These are phyloP conservation scores for Tachystola acroxantha DNA, from an alignment of 2,888 invertebrate species.

Conservation along the genomic window DNA sequence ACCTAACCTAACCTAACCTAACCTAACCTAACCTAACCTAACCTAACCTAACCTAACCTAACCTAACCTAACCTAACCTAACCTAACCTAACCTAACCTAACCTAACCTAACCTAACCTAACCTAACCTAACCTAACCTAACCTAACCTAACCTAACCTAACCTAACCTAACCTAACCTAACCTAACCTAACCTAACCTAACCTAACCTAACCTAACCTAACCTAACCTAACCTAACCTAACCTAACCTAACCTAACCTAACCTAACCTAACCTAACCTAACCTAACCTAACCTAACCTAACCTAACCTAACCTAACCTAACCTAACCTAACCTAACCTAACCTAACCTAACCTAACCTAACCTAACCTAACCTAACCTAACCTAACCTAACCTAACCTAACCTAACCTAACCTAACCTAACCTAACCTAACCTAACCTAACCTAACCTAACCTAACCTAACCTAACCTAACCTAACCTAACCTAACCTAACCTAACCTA, in stretches of 20 bases:
- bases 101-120: background rate
- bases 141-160: background rate
- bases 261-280: constrained; percentile 10
- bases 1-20: background rate
- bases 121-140: background rate
- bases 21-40: background rate
- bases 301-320: constrained; percentile 11
- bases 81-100: background rate
- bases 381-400: constrained; percentile 10
- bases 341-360: constrained; percentile 11
- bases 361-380: constrained; percentile 10
- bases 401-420: constrained; percentile 10
- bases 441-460: constrained; percentile 6
- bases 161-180: background rate
- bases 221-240: constrained; percentile 12
- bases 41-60: background rate
- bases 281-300: constrained; percentile 11
- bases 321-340: constrained; percentile 11
- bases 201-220: constrained; percentile 8
- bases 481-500: constrained; percentile 12
- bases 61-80: background rate
- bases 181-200: background rate
- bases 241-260: constrained; percentile 10
- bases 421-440: constrained; percentile 10
- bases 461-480: constrained; percentile 10